Evolutionary conservation across 1,140 invertebrate species (phyloP).

Genomic region (Stegodyphus dumicola): DNA sequence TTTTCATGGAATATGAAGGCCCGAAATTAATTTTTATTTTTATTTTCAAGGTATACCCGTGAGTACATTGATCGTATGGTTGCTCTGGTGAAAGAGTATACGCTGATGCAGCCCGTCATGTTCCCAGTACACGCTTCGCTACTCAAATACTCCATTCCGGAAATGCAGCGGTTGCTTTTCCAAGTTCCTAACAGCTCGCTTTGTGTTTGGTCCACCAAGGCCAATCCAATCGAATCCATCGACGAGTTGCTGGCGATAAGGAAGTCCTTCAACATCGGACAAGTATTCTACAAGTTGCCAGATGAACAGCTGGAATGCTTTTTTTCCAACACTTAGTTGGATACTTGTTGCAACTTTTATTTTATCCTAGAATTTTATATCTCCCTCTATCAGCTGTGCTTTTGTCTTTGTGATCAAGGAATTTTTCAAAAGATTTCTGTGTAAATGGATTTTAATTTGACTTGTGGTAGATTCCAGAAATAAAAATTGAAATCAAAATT

Average conservation of each 20-base stretch:
- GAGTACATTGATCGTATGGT: slow-evolving; percentile 81
- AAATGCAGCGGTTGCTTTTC: slow-evolving; percentile 64
- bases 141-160: slow-evolving; percentile 74
- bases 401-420: too few relatives aligned
- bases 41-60: slow-evolving; percentile 72
- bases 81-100: slow-evolving; percentile 72
- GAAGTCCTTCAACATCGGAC: slow-evolving; percentile 60
- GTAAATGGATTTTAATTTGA: too few relatives aligned
- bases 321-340: slow-evolving; percentile 56
- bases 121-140: slow-evolving; percentile 84
- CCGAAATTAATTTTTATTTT: too few relatives aligned
- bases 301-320: slow-evolving; percentile 60
- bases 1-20: too few relatives aligned
- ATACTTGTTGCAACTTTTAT: too few relatives aligned
- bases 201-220: slow-evolving; percentile 60
- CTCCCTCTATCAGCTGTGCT: too few relatives aligned
- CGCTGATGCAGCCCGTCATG: slow-evolving; percentile 77
- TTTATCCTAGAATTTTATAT: too few relatives aligned
- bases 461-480: too few relatives aligned
- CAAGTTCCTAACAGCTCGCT: slow-evolving; percentile 65
- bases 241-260: slow-evolving; percentile 62
- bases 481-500: too few relatives aligned
- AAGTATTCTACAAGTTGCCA: slow-evolving; percentile 63
- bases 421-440: too few relatives aligned
- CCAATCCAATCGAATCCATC: slow-evolving; percentile 60